Evolutionary conservation across 2,113 vertebrate genomes (phyloP), one percentile per base, ranked within the genome.

Genomic region (Psittacula cyanocephala): DNA sequence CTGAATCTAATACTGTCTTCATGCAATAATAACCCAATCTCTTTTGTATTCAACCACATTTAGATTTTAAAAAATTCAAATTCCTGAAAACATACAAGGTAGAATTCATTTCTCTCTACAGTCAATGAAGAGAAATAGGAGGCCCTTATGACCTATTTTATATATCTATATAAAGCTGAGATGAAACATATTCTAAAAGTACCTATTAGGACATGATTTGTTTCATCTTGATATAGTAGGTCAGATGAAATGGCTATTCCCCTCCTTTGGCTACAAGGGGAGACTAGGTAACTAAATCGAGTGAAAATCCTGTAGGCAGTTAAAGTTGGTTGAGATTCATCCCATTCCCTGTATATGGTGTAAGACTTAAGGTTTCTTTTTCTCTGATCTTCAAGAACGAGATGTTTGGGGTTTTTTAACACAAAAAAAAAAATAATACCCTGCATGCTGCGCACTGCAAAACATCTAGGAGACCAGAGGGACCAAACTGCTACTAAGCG

Each of bases 191-290:
- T 86, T 75, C 86, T 93, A 39, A 49, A 94, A 91, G 86, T 64
- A 68, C 47, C 64, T 89, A 65, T 84, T 84, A 95, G 91, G 27
- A 90, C 33, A 49, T 86, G n/a, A 83, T 81, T 93, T 92, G n/a
- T 86, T 74, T 90, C 50, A 35, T 78, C 83, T 88, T 71, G 86
- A 93, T 70, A 71, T 16, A 84, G 80, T 44, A 84, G 80, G 49
- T 86, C 77, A 91, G 43, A 83, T 55, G n/a, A 86, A 75, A 4
- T 19, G 46, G 60, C 46, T 84, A 5, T 71, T 93, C 46, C 28
- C 7, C 15, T 86, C 11, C 27, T 29, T 39, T 63, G 76, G 17
- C 72, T 97, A 4, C 64, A 86, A 72, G 55, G 49, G 43, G 37
- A 81, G 68, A 63, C 16, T 46, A n/a, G 37, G 69, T 46, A 72